Evolutionary conservation across 2,113 vertebrate genomes (phyloP).

Genomic region (Collichthys lucidus): DNA sequence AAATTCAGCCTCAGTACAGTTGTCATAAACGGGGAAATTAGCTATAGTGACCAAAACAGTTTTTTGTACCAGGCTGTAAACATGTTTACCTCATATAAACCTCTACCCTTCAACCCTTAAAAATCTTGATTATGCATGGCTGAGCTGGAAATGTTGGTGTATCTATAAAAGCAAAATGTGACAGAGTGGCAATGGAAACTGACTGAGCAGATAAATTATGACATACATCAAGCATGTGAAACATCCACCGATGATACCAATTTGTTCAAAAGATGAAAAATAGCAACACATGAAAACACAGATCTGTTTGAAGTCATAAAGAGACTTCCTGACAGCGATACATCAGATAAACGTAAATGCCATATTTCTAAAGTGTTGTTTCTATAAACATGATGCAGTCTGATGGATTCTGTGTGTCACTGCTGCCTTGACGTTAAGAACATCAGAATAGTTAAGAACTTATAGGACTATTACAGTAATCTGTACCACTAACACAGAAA

Average conservation of each 20-base stretch:
- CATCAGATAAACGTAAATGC: too few species aligned
- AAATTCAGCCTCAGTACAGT: too few species aligned
- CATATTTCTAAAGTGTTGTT: background rate
- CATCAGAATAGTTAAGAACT: background rate
- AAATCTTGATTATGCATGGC: background rate
- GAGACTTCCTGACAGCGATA: background rate
- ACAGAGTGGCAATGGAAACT: background rate
- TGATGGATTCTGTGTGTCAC: background rate
- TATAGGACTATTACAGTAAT: background rate
- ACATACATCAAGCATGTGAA: background rate
- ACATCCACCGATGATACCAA: too few species aligned
- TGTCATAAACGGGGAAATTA: too few species aligned
- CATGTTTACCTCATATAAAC: too few species aligned
- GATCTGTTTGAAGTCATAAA: background rate
- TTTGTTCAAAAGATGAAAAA: background rate
- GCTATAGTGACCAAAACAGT: too few species aligned
- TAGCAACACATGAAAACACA: background rate
- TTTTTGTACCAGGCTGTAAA: too few species aligned
- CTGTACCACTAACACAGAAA: constrained; percentile 18
- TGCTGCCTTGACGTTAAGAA: background rate
- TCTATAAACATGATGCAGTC: background rate
- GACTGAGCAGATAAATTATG: background rate
- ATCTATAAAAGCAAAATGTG: background rate
- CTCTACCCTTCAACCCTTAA: too few species aligned
- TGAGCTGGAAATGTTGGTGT: background rate